Conservation (phyloP, 2,113 vertebrate species). For the Vireo altiloquus region DNA sequence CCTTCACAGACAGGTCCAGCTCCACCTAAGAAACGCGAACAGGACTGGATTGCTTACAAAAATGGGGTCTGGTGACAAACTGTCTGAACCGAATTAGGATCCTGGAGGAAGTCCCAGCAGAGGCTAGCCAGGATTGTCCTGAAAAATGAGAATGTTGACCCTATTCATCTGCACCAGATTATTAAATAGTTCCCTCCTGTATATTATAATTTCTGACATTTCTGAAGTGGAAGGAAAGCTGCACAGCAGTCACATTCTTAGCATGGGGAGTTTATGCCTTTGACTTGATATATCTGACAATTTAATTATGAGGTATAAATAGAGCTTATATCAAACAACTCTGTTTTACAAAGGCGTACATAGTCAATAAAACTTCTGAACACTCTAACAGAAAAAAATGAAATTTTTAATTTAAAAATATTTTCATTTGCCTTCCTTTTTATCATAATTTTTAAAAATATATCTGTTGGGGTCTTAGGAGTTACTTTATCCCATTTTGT, state of each 20-base stretch:
- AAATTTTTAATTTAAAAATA: background rate
- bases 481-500: too few relatives aligned
- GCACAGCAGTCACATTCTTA: background rate
- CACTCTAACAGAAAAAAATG: background rate
- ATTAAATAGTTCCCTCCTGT: background rate
- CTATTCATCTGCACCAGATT: background rate
- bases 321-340: background rate
- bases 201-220: background rate
- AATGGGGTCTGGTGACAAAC: background rate
- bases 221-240: background rate
- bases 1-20: accelerated
- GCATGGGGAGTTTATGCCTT: background rate
- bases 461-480: too few relatives aligned
- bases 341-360: background rate
- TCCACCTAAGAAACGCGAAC: background rate
- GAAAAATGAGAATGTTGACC: background rate
- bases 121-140: background rate
- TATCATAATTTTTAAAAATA: background rate
- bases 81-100: background rate
- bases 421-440: background rate
- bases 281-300: background rate
- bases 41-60: background rate
- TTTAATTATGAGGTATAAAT: background rate
- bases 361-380: background rate
- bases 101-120: background rate